Percentiles rank a stretch among this genome's conserved stretches.
These are phyloP conservation scores for Meghimatium bilineatum DNA, from an alignment of 2,888 invertebrate species.

Conservation along the genomic window DNA sequence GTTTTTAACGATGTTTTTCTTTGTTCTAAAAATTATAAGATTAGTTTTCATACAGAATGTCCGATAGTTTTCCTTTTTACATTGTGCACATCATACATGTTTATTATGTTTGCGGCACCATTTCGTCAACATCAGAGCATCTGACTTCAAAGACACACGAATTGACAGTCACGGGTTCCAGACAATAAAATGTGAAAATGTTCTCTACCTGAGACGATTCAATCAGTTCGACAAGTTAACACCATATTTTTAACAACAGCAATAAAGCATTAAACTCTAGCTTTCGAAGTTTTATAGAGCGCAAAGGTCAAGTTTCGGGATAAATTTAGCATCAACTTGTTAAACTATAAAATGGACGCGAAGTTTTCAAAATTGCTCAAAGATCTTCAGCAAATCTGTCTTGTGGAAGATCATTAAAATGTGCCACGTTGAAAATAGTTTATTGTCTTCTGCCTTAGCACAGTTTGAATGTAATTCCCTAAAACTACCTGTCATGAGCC, in stretches of 20 bases:
- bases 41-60: background rate
- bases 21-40: background rate
- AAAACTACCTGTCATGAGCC: background rate
- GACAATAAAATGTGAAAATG: background rate
- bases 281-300: background rate
- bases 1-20: background rate
- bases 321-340: conserved; percentile 13
- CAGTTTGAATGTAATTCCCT: background rate
- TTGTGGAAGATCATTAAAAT: background rate
- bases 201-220: conserved; percentile 2
- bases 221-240: background rate
- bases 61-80: background rate
- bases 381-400: background rate
- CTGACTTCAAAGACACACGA: conserved; percentile 17
- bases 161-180: background rate
- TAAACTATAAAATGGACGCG: conserved; percentile 8
- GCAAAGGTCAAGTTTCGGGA: conserved; percentile 16
- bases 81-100: background rate
- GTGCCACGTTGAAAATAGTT: background rate
- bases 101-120: background rate
- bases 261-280: conserved; percentile 17
- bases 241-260: background rate
- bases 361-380: background rate
- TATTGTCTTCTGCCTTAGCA: background rate
- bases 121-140: background rate